Evolutionary conservation across 2,888 invertebrate genomes (phyloP), one percentile per base, ranked within the genome.

Genomic region (Cylloceria caligata): DNA sequence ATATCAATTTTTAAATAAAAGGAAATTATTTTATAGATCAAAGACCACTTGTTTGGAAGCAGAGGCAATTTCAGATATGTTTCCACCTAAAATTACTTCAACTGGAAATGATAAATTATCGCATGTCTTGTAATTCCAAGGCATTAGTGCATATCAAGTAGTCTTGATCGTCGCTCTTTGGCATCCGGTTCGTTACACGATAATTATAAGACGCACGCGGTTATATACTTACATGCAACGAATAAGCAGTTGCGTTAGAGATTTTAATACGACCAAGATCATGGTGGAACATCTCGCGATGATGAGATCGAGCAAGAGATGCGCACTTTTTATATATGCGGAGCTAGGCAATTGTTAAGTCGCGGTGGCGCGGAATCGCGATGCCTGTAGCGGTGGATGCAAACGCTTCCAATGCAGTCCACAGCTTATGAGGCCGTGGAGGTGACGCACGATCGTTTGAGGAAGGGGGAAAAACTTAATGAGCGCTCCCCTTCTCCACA

Each of bases 401-500:
- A 11, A 11, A 13, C 13, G 64, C 13, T 64, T 39, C n/a, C 68
- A 52, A 52, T 52, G 68, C 74, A 65, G 65, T 52, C 75, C 24
- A 42, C 64, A 27, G 19, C 60, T 36, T 36, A 45, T n/a, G 42
- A 42, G 24, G 64, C 42, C 21, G 45, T 64, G 79, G 71, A 81
- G 73, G 80, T 83, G 83, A 81, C 71, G 73, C 73, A 52, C 71
- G 76, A 80, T 73, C 83, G 76, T 67, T 64, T 39, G 16, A 55
- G 13, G 62, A 45, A n/a, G 68, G 57, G 68, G 57, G 45, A 45
- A 85, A 75, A 84, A 84, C 88, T 86, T 89, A 89, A 89, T 89
- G 89, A 89, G 89, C 68, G 55, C 86, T 86, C 83, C 84, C 85
- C 87, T 86, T 79, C 87, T 84, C 84, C 55, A 1, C 30, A 30